These are phyloP conservation scores for Carcina quercana DNA, from an alignment of 2,888 invertebrate species.

Conservation along the genomic window DNA sequence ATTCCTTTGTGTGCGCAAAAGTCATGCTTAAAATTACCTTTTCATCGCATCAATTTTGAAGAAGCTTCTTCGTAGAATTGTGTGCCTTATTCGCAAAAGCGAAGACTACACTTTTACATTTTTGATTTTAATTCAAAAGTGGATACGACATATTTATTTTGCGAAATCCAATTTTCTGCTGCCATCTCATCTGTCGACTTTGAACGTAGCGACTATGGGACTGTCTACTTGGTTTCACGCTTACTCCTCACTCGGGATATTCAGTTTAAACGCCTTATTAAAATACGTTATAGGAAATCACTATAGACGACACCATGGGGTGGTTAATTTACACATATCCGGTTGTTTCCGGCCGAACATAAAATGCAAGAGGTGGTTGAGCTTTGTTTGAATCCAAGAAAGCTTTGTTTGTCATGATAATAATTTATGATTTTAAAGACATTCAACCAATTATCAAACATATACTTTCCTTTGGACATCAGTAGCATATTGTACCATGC, in stretches of 20 bases:
- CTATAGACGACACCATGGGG: constrained; percentile 8
- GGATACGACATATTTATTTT: constrained; percentile 72
- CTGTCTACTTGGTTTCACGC: constrained; percentile 65
- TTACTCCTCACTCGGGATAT: constrained; percentile 48
- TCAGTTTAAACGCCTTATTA: constrained; percentile 30
- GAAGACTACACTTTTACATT: constrained; percentile 26
- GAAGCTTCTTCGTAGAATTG: constrained; percentile 15
- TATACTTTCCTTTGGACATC: too few species aligned
- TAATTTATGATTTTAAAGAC: too few species aligned
- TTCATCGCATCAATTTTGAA: constrained; percentile 33
- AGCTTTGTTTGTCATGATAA: too few species aligned
- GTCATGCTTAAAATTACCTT: constrained; percentile 65
- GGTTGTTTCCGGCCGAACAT: too few species aligned
- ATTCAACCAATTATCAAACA: too few species aligned
- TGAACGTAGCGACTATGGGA: constrained; percentile 59
- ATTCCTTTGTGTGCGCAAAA: constrained; percentile 57
- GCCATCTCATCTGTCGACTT: constrained; percentile 74
- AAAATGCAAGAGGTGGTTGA: too few species aligned
- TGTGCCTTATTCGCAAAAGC: constrained; percentile 19
- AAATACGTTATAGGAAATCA: constrained; percentile 23
- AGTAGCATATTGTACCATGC: too few species aligned
- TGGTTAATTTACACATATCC: neutral
- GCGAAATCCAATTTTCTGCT: constrained; percentile 74
- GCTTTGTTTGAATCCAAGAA: too few species aligned
- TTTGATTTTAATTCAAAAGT: constrained; percentile 40